Base-by-base conservation (phyloP, 2,888 invertebrate genomes). In the Megalurothrips usitatus region DNA sequence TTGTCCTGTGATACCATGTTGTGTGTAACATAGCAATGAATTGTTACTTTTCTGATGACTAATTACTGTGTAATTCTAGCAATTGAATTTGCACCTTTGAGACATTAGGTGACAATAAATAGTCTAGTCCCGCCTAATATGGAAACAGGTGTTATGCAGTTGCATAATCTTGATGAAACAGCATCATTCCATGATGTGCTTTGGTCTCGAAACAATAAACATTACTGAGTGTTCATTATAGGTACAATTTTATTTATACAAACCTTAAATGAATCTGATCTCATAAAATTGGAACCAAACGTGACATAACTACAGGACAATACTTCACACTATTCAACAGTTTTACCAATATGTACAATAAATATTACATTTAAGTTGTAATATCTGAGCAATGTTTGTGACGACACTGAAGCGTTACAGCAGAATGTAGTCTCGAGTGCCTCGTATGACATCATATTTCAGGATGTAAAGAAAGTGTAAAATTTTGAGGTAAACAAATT, bases 51-150 rank as follows among this genome's bases (percentile, higher is more conserved):
- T 26, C 68, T 12, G 26, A 75, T 75, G 68, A 75, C 68, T 75
- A 75, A 75, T 75, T 75, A 75, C 68, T 75, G 68, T 75, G 68
- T 75, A 75, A 75, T 75, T 75, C 68, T 75, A 75, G 26, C 68
- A 75, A 75, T 12, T 26, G 26, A 75, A 75, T 26, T 75, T 75
- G 68, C 68, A 75, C 68, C 68, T 75, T 26, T 75, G 68, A 75
- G 68, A 75, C 68, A 75, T 68, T 23, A 26, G 68, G 68, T 26
- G 68, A 75, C 68, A 75, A 75, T 75, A 75, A 43, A 75, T 75
- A 75, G 68, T 75, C 68, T 75, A 75, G 68, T 75, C 68, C 68
- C 68, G n/a, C 68, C 68, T 26, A 23, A 12, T 75, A 26, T 75
- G 68, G 68, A 75, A 75, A 75, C 26, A 26, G 17, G 19, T 58